A percentile compares a stretch with the other conserved stretches of the same genome.
Evolutionary conservation across 2,797 vertebrate genomes (phyloP).

Genomic region (Salmo trutta): DNA sequence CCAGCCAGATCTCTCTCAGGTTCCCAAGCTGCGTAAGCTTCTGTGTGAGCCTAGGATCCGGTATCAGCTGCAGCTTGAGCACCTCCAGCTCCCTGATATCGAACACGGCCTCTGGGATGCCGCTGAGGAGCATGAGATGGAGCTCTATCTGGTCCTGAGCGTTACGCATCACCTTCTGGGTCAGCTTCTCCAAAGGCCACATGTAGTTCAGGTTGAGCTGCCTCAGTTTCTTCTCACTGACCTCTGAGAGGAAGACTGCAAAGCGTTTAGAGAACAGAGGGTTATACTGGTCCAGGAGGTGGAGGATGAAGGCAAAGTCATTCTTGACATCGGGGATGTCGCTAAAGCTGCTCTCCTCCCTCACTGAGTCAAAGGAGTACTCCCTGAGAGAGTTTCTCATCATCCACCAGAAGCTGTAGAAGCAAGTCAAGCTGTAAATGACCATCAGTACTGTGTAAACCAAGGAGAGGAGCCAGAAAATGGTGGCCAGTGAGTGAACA

Average conservation of each 20-base stretch:
- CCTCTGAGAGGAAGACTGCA: conserved; percentile 81
- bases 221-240: conserved; percentile 82
- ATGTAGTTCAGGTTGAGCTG: conserved; percentile 84
- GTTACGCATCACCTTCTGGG: conserved; percentile 81
- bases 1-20: conserved; percentile 82
- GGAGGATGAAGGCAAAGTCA: conserved; percentile 84
- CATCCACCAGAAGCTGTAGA: conserved; percentile 86
- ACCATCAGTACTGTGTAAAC: conserved; percentile 83
- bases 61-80: conserved; percentile 81
- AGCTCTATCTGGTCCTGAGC: conserved; percentile 82
- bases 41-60: conserved; percentile 81
- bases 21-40: conserved; percentile 80
- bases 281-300: conserved; percentile 82
- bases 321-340: conserved; percentile 85
- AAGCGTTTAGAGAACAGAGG: conserved; percentile 84
- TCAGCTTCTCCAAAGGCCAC: conserved; percentile 83
- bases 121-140: conserved; percentile 84
- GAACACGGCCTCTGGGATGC: conserved; percentile 81
- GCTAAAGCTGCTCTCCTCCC: conserved; percentile 84
- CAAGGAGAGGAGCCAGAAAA: conserved; percentile 82
- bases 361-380: conserved; percentile 83
- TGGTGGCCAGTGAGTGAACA: conserved; percentile 80
- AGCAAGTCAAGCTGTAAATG: conserved; percentile 80
- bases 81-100: conserved; percentile 82
- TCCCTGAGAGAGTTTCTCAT: conserved; percentile 80